A percentile compares a stretch with the other conserved stretches of the same genome.
Conservation (phyloP, 1,140 invertebrate species). For the Coenobita brevimanus region DNA sequence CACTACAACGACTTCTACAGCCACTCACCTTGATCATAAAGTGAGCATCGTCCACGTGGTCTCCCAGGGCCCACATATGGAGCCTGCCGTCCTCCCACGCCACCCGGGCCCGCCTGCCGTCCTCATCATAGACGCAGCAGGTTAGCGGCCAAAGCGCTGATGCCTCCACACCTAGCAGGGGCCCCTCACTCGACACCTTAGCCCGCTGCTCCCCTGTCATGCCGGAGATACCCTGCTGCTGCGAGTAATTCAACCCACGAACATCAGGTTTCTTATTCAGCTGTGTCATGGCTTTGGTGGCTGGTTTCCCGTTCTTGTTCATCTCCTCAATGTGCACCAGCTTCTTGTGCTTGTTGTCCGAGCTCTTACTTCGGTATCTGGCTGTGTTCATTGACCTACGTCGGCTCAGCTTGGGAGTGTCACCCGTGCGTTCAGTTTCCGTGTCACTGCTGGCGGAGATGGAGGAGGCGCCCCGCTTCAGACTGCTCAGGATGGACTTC, state of each 20-base stretch:
- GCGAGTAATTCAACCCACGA: background rate
- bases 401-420: background rate
- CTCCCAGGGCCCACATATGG: constrained; percentile 40
- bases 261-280: no score
- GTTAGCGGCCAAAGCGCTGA: constrained; percentile 32
- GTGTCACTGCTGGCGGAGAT: background rate
- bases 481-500: constrained; percentile 31
- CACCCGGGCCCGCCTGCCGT: constrained; percentile 30
- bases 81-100: constrained; percentile 33
- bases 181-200: background rate
- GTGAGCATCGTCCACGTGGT: constrained; percentile 36
- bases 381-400: background rate
- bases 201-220: background rate
- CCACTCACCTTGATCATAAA: constrained; percentile 51
- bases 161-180: constrained; percentile 15
- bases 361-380: no score
- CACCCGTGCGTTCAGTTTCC: constrained; percentile 12
- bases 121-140: constrained; percentile 41
- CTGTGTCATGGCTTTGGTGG: no score
- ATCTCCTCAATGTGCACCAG: no score
- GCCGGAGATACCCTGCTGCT: background rate
- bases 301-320: no score
- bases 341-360: no score
- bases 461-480: background rate
- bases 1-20: no score